phyloP scores from a whole-genome alignment of 2,113 vertebrate species.

The Cynopterus brachyotis region DNA sequence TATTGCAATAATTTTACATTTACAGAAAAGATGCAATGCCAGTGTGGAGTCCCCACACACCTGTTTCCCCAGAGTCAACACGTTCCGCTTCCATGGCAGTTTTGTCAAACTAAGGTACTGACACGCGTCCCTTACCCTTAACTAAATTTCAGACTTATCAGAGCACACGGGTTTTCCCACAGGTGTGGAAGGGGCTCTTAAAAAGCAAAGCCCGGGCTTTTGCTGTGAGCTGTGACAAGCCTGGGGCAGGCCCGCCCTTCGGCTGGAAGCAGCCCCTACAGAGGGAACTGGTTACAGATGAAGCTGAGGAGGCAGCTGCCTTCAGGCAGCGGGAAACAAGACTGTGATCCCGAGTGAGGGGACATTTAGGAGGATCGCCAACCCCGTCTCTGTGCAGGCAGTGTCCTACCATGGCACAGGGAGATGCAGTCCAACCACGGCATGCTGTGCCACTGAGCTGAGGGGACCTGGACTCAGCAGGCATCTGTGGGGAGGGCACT shows the following conservation, averaged over 20 bases:
- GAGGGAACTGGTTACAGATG: not conserved
- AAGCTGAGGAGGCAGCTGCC: not conserved
- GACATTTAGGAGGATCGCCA: not conserved
- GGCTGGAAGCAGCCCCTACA: not conserved
- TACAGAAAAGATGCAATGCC: not conserved
- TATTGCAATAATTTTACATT: not conserved
- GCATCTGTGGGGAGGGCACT: not conserved
- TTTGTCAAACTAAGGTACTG: not conserved
- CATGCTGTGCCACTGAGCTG: not conserved
- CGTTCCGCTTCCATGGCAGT: not conserved
- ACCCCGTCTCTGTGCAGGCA: not conserved
- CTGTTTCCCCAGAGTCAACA: not conserved
- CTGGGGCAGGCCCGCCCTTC: not conserved
- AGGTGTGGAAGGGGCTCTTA: not conserved
- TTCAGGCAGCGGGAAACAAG: not conserved
- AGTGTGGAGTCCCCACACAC: not conserved
- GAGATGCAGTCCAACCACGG: no score
- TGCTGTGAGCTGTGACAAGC: not conserved
- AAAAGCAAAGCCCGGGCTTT: not conserved
- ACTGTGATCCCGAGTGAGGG: not conserved
- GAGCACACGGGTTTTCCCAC: not conserved
- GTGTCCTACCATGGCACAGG: not conserved
- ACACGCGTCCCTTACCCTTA: not conserved
- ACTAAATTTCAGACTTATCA: not conserved
- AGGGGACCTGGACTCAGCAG: not conserved